These are phyloP conservation scores for Tachina grossa DNA, from an alignment of 2,888 invertebrate species.

Conservation along the genomic window DNA sequence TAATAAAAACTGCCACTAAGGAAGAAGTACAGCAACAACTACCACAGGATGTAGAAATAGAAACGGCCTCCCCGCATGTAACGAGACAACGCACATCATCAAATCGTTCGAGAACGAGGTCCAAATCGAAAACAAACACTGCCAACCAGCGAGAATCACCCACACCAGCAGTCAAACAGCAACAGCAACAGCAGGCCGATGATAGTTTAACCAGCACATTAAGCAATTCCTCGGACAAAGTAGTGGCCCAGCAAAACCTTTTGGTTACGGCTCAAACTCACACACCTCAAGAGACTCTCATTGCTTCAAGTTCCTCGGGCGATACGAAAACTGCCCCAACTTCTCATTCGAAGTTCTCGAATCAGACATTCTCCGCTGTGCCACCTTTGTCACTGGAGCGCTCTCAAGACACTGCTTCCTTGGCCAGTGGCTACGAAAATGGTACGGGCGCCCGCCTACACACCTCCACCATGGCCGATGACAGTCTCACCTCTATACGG, in stretches of 20 bases:
- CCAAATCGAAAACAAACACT: slow-evolving; percentile 66
- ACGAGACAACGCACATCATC: slow-evolving; percentile 43
- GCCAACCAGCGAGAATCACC: slow-evolving; percentile 48
- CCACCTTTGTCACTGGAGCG: slow-evolving; percentile 62
- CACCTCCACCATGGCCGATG: slow-evolving; percentile 82
- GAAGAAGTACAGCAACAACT: slow-evolving; percentile 19
- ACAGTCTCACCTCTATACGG: slow-evolving; percentile 80
- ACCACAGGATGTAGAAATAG: slow-evolving; percentile 73
- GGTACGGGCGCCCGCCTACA: slow-evolving; percentile 74
- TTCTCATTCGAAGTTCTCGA: slow-evolving; percentile 29
- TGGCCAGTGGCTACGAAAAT: slow-evolving; percentile 78
- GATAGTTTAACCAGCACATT: slow-evolving; percentile 81
- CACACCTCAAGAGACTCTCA: slow-evolving; percentile 71
- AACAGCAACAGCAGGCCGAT: slow-evolving; percentile 69
- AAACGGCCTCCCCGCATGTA: slow-evolving; percentile 63
- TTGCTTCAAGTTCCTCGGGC: slow-evolving; percentile 71
- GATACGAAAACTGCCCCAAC: slow-evolving; percentile 56
- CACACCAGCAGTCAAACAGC: background rate
- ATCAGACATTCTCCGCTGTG: slow-evolving; percentile 32
- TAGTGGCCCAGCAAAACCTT: slow-evolving; percentile 75
- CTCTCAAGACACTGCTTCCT: slow-evolving; percentile 73
- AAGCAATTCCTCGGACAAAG: slow-evolving; percentile 79
- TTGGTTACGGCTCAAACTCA: slow-evolving; percentile 81
- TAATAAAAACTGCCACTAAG: slow-evolving; percentile 48
- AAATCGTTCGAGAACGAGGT: slow-evolving; percentile 43